Conservation (phyloP, 2,113 vertebrate genomes). For the Vireo altiloquus region DNA sequence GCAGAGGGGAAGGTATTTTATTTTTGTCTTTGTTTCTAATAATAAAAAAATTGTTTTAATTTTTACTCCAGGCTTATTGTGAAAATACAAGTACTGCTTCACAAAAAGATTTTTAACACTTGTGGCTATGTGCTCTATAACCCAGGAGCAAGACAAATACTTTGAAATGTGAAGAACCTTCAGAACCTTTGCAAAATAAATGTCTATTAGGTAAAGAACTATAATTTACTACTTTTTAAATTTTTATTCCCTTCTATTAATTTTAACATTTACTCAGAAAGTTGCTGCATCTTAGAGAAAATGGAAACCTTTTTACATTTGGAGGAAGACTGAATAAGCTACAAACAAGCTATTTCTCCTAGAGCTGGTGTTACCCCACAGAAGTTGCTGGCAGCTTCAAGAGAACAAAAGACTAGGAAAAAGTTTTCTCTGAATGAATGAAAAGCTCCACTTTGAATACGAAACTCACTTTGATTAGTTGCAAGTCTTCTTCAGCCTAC, state of each 20-base stretch:
- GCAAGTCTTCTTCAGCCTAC: not conserved
- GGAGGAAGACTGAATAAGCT: not conserved
- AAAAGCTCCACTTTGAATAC: not conserved
- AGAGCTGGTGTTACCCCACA: not conserved
- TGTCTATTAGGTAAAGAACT: not conserved
- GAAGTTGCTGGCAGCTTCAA: not conserved
- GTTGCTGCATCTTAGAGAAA: not conserved
- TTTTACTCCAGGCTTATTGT: not conserved
- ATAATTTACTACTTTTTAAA: not conserved
- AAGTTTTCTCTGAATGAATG: not conserved
- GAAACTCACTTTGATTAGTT: not conserved
- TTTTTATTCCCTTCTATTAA: not conserved
- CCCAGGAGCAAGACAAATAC: not conserved
- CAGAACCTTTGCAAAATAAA: not conserved
- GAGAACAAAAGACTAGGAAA: not conserved
- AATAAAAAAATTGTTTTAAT: not conserved
- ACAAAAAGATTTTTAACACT: not conserved
- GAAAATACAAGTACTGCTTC: not conserved
- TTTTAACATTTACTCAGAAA: not conserved
- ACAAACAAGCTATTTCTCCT: not conserved
- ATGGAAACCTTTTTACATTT: not conserved
- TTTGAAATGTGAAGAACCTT: not conserved
- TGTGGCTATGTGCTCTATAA: not conserved
- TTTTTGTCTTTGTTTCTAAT: not conserved
- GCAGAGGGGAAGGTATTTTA: fast-evolving